Percentiles rank a stretch among this genome's conserved stretches.
Evolutionary conservation across 2,113 vertebrate species (phyloP).

Genomic region (Eubucco bourcierii): DNA sequence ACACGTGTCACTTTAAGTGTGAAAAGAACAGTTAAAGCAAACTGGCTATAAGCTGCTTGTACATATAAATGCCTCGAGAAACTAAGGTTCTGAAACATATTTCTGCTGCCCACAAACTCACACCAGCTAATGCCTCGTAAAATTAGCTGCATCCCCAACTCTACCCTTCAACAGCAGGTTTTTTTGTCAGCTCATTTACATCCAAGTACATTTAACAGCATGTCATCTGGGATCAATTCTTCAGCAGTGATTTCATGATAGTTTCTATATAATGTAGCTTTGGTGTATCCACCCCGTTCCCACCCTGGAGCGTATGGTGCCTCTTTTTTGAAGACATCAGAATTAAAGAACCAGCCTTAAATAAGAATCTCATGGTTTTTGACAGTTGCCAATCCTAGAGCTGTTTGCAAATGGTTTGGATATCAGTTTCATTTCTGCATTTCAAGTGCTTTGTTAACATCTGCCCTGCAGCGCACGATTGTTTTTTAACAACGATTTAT

Average conservation of each 20-base stretch:
- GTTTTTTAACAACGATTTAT: constrained; percentile 15
- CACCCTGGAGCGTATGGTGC: constrained; percentile 17
- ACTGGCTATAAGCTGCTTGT: neutral
- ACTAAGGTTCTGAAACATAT: neutral
- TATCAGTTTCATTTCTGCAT: constrained; percentile 36
- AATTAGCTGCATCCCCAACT: neutral
- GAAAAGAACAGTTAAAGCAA: neutral
- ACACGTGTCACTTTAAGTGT: neutral
- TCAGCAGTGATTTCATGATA: constrained; percentile 56
- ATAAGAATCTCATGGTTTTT: constrained; percentile 5
- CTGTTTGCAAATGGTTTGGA: constrained; percentile 50
- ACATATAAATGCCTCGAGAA: neutral
- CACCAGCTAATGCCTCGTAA: neutral
- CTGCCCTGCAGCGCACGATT: constrained; percentile 16
- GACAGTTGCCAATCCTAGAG: neutral
- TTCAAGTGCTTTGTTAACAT: constrained; percentile 54
- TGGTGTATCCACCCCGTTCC: constrained; percentile 11
- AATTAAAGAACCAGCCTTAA: constrained; percentile 42
- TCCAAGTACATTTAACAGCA: constrained; percentile 16
- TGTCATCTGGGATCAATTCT: constrained; percentile 63
- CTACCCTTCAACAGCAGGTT: constrained; percentile 10
- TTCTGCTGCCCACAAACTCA: neutral
- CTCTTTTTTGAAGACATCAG: constrained; percentile 36
- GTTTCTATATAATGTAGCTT: constrained; percentile 42
- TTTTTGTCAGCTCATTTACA: constrained; percentile 59